Evolutionary conservation across 64 coral and sea anemone species (phyloP).

Genomic region (Catalaphyllia jardinei): DNA sequence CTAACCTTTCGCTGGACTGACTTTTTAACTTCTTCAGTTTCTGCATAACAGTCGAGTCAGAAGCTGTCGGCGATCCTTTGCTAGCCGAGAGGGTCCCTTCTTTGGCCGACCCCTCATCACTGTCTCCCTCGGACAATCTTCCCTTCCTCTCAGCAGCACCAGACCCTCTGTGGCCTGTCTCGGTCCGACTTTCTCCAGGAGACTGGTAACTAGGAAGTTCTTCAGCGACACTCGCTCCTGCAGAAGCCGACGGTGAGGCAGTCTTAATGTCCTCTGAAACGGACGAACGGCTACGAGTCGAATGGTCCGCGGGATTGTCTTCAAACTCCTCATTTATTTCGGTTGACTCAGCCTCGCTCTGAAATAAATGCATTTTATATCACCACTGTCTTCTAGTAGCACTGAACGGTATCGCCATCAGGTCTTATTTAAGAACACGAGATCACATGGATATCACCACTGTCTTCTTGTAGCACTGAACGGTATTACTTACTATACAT

Average conservation of each 20-base stretch:
- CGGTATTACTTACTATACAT: too few relatives aligned
- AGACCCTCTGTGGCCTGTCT: constrained; percentile 34
- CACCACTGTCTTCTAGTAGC: too few relatives aligned
- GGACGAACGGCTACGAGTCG: constrained; percentile 26
- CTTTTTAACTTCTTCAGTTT: constrained; percentile 82
- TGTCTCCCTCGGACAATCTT: constrained; percentile 84
- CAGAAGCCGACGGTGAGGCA: constrained; percentile 28
- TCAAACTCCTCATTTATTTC: constrained; percentile 49
- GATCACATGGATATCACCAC: too few relatives aligned
- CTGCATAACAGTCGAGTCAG: constrained; percentile 76
- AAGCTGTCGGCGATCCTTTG: constrained; percentile 56
- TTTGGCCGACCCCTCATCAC: constrained; percentile 78
- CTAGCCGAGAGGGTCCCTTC: constrained; percentile 34
- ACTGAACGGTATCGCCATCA: too few relatives aligned
- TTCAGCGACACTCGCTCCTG: constrained; percentile 59
- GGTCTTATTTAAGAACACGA: too few relatives aligned
- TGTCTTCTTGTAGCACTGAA: too few relatives aligned
- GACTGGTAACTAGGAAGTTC: constrained; percentile 74
- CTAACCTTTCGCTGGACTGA: constrained; percentile 89
- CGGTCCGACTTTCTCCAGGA: constrained; percentile 49
- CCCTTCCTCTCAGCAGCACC: constrained; percentile 53
- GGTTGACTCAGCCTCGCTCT: constrained; percentile 29
- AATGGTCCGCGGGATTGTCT: constrained; percentile 61
- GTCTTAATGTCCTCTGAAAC: constrained; percentile 33
- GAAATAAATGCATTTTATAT: not conserved